Conservation (phyloP, 1,140 invertebrate genomes). For the Batillaria attramentaria region DNA sequence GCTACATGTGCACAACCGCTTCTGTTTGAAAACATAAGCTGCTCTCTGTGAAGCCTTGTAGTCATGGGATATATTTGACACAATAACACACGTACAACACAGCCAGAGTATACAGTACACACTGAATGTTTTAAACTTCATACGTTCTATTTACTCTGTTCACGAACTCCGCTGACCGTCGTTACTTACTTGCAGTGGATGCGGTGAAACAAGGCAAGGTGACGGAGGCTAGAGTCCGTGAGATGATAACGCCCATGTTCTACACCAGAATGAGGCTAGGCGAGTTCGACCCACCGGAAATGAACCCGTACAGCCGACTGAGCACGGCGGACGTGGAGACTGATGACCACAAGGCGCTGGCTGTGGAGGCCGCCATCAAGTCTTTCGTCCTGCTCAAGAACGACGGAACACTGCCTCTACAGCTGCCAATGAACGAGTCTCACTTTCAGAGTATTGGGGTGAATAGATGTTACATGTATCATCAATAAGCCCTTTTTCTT, state of each 20-base stretch:
- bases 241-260: conserved; percentile 65
- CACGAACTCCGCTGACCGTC: too few species aligned
- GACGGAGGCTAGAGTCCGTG: conserved; percentile 45
- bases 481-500: too few species aligned
- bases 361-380: conserved; percentile 50
- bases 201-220: conserved; percentile 56
- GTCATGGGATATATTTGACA: too few species aligned
- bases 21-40: neutral
- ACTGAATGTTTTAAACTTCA: too few species aligned
- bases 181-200: conserved; percentile 47
- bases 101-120: too few species aligned
- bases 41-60: too few species aligned
- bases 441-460: neutral
- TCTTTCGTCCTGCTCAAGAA: conserved; percentile 65
- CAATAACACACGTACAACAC: too few species aligned
- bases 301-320: conserved; percentile 56
- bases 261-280: conserved; percentile 68
- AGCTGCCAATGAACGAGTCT: neutral
- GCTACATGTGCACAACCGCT: neutral
- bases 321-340: conserved; percentile 48
- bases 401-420: conserved; percentile 40
- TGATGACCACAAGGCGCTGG: conserved; percentile 47
- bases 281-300: conserved; percentile 65
- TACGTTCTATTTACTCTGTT: too few species aligned
- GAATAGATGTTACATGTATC: too few species aligned